Base-by-base conservation (phyloP, 2,113 vertebrate genomes). In the Trachemys scripta region DNA sequence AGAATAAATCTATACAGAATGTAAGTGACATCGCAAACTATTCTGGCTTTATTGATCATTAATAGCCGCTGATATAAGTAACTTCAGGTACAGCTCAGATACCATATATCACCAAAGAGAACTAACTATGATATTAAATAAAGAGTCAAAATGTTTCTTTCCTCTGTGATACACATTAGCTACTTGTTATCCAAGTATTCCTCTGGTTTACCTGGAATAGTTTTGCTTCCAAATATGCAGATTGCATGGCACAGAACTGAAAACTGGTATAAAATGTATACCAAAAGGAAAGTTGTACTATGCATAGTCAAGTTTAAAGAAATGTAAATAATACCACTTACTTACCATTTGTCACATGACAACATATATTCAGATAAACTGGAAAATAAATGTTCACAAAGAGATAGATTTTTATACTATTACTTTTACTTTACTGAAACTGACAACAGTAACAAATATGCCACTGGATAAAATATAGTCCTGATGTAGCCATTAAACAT, bases 131-230 rank as follows among this genome's bases (percentile, higher is more conserved):
- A 1, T 24, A 42, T 76, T 2, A 0, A n/a, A 14, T 57, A 83
- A 89, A 94, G 94, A 94, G 82, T 51, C 19, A 76, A 47, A 16
- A 80, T 31, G 49, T 50, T n/a, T 51, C 29, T 90, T 69, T 92
- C 65, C 65, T 72, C 19, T 17, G 38, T 65, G 80, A 62, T 4
- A 65, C 22, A 87, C 2, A 24, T 56, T 80, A 83, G 51, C 72
- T 38, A 29, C 2, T 92, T 35, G 27, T 29, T 93, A 5, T 53
- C 89, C 80, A 96, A 89, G 85, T 38, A 27, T 9, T n/a, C 89
- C 57, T 76, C 45, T 83, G 17, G 88, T 57, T 76, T 6, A 83
- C 5, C 22, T 31, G 75, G 38, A 84, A 90, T 92, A 90, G 65
- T 82, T 16, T 47, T 3, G 2, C 3, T 35, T 92, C 82, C 76